Base-by-base conservation (phyloP, 2,888 invertebrate species). In the Eupithecia vulgata region DNA sequence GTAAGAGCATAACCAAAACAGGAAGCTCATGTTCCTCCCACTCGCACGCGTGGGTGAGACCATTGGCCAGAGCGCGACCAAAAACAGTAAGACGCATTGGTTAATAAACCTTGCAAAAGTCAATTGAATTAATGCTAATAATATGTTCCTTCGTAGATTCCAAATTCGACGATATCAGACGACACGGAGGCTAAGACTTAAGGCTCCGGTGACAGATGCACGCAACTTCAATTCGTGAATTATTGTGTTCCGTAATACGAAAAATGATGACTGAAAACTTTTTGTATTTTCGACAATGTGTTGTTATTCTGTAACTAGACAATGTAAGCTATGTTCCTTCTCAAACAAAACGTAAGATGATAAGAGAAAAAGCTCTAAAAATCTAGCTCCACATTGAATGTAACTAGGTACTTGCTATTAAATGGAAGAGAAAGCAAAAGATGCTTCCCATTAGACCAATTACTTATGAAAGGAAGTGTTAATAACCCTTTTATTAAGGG, bases 381-480 rank as follows among this genome's bases (percentile, higher is more conserved):
- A n/a, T 0, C 42, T n/a, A 8, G 48, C 48, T n/a, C 1, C n/a
- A 10, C 7, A n/a, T 48, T n/a, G 48, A n/a, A 48, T 42, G 13
- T 42, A 42, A 12, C n/a, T n/a, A n/a, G 35, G 42, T 15, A 8
- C 48, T 7, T 6, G 7, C 48, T 21, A n/a, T 52, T 52, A 25
- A 67, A 40, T 62, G 40, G 12, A 62, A 71, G 67, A 69, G 74
- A 71, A 72, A 75, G 69, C 70, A 57, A 17, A 71, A 61, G 61
- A 65, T 40, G 45, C 65, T 67, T 25, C 52, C 66, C 40, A 67
- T 74, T 74, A 74, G 42, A 69, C 67, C 71, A 71, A 71, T 74
- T 71, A 74, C 62, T 40, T 61, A n/a, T 65, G 40, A 62, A 74
- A 68, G 71, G 72, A 75, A 75, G 75, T 68, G 67, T 57, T 75